Conservation (phyloP, 2,888 invertebrate genomes). For the Drosophila villosipedis region DNA sequence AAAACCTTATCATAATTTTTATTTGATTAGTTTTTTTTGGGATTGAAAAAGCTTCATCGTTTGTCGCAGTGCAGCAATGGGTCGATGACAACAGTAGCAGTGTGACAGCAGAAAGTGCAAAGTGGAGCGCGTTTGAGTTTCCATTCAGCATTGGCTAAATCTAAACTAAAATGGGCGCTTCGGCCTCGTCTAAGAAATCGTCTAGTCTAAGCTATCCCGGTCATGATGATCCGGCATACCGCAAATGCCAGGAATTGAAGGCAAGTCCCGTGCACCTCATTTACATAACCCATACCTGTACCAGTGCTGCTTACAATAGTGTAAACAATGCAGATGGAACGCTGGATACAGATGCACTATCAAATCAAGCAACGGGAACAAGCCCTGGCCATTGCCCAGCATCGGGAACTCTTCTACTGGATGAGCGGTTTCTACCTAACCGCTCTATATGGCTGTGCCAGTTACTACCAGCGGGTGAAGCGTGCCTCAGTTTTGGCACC, state of each 20-base stretch:
- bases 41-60: not conserved
- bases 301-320: not conserved
- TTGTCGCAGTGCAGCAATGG: constrained; percentile 18
- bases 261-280: constrained; percentile 47
- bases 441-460: constrained; percentile 86
- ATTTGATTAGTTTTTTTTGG: not conserved
- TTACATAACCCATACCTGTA: constrained; percentile 21
- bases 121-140: constrained; percentile 6
- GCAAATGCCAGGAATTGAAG: constrained; percentile 81
- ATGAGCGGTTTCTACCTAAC: constrained; percentile 89
- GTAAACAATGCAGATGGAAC: constrained; percentile 87
- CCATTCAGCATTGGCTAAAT: constrained; percentile 6
- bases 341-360: constrained; percentile 92
- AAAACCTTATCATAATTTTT: not conserved
- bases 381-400: constrained; percentile 90
- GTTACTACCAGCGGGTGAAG: constrained; percentile 88
- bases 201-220: constrained; percentile 62
- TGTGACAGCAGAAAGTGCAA: constrained; percentile 11
- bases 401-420: constrained; percentile 91
- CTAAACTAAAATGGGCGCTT: constrained; percentile 71
- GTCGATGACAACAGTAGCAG: constrained; percentile 43
- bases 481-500: constrained; percentile 88
- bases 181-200: constrained; percentile 66
- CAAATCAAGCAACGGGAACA: constrained; percentile 91
- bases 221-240: constrained; percentile 80